A percentile compares a stretch with the other conserved stretches of the same genome.
These are phyloP conservation scores for Agrenia bidenticulata DNA, from an alignment of 2,888 invertebrate genomes.

Conservation along the genomic window DNA sequence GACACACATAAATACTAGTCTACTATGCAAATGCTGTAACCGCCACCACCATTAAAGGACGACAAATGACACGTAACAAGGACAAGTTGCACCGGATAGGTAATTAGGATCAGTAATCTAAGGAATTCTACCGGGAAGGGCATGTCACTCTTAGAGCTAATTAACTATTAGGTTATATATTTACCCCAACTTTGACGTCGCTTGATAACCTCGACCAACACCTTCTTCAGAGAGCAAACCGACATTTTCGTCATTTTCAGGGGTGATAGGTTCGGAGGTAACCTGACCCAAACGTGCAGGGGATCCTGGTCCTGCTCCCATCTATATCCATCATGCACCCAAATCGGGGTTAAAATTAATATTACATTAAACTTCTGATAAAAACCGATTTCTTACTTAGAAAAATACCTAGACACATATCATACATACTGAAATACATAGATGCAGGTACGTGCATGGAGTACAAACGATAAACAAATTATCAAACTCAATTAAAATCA, in stretches of 20 bases:
- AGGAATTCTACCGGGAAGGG: too few relatives aligned
- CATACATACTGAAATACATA: too few relatives aligned
- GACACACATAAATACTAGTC: constrained; percentile 6
- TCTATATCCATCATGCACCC: constrained; percentile 34
- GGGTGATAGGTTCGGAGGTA: constrained; percentile 26
- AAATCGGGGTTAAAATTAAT: constrained; percentile 14
- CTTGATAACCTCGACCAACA: constrained; percentile 66
- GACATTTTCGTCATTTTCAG: constrained; percentile 61
- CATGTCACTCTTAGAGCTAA: too few relatives aligned
- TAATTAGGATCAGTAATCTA: too few relatives aligned
- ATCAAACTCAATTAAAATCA: too few relatives aligned
- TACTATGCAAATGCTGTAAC: constrained; percentile 16
- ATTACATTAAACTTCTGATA: constrained; percentile 7
- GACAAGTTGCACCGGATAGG: not conserved
- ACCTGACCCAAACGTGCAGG: constrained; percentile 30
- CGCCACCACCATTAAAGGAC: constrained; percentile 15
- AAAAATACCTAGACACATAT: too few relatives aligned
- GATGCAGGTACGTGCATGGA: too few relatives aligned
- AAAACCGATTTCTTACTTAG: too few relatives aligned
- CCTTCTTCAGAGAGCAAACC: constrained; percentile 89
- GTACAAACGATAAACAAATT: too few relatives aligned
- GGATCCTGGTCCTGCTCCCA: constrained; percentile 40
- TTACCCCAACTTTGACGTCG: constrained; percentile 46
- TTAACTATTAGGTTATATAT: too few relatives aligned
- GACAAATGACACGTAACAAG: not conserved